Conservation (phyloP, 2,113 vertebrate genomes). For the Meles meles region DNA sequence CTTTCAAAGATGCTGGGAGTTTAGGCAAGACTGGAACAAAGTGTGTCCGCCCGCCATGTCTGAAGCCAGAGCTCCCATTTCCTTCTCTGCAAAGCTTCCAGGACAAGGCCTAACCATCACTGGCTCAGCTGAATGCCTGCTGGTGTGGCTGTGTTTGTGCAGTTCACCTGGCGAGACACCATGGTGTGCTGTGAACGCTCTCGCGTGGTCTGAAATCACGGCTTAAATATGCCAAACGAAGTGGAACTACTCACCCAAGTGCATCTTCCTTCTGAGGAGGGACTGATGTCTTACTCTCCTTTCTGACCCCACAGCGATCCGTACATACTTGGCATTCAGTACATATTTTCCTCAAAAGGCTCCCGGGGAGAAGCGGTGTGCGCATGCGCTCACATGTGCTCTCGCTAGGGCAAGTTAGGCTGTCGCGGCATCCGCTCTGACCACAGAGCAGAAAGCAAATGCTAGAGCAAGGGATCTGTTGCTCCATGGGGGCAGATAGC, state of each 20-base stretch:
- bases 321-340: background rate
- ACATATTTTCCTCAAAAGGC: background rate
- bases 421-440: accelerated
- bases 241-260: background rate
- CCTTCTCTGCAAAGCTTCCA: background rate
- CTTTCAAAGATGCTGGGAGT: background rate
- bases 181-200: background rate
- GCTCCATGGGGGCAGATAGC: accelerated
- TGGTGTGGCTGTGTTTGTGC: too few relatives aligned
- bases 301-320: background rate
- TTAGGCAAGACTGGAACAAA: background rate
- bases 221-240: background rate
- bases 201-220: background rate
- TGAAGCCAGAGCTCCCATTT: background rate
- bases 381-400: accelerated
- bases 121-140: background rate
- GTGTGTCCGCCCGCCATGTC: accelerated
- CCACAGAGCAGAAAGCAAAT: background rate
- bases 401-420: accelerated
- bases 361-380: background rate
- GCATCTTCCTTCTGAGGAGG: background rate
- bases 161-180: too few relatives aligned
- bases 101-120: too few relatives aligned
- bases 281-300: background rate
- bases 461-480: background rate